Evolutionary conservation across 2,888 invertebrate species (phyloP).

Genomic region (Proisotoma minuta): DNA sequence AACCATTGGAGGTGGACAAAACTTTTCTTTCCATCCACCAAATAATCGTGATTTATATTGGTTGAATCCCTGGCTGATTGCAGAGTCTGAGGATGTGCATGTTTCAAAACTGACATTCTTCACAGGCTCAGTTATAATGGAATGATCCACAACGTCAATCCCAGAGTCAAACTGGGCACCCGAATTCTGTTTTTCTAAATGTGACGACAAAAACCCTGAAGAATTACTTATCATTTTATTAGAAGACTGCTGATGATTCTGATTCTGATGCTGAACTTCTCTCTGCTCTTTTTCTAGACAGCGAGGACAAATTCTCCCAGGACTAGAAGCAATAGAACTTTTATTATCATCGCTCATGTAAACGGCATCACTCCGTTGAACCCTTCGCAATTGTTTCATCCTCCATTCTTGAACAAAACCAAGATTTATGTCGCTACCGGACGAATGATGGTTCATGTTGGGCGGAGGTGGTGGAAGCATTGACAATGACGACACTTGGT

Average conservation of each 20-base stretch:
- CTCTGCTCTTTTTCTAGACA: constrained; percentile 38
- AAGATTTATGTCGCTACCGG: neutral
- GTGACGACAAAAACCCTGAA: neutral
- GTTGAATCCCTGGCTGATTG: constrained; percentile 24
- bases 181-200: constrained; percentile 5
- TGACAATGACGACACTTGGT: too few species aligned
- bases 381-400: constrained; percentile 35
- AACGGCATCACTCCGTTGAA: constrained; percentile 41
- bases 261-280: neutral
- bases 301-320: constrained; percentile 33
- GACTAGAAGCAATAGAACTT: constrained; percentile 40
- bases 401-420: constrained; percentile 37
- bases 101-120: constrained; percentile 42
- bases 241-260: neutral
- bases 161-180: constrained; percentile 37
- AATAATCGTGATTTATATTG: constrained; percentile 4
- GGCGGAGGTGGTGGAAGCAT: neutral
- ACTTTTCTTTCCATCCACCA: neutral
- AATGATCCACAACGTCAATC: constrained; percentile 33
- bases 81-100: constrained; percentile 38
- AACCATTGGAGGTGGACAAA: constrained; percentile 10
- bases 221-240: too few species aligned
- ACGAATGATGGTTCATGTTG: neutral
- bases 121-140: constrained; percentile 20
- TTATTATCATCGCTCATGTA: constrained; percentile 44